A percentile compares a stretch with the other conserved stretches of the same genome.
These are phyloP conservation scores for Pseudomyrmex gracilis DNA, from an alignment of 1,140 invertebrate genomes.

Conservation along the genomic window DNA sequence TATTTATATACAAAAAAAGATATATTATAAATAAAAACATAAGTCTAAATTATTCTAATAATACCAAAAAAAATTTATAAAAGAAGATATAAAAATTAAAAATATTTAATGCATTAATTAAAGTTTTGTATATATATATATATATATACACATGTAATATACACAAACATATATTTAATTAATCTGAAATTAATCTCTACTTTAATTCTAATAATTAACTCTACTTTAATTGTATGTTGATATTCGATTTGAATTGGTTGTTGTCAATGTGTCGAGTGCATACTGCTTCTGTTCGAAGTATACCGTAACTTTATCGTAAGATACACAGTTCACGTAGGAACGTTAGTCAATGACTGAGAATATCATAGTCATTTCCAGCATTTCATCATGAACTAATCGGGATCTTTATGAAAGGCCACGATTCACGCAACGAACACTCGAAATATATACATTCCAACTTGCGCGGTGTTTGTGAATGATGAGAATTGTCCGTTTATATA, in stretches of 20 bases:
- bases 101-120: too few species aligned
- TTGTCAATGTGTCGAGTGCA: too few species aligned
- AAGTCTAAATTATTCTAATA: background rate
- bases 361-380: background rate
- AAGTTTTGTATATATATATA: too few species aligned
- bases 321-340: background rate
- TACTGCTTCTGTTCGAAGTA: background rate
- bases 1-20: too few species aligned
- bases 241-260: too few species aligned
- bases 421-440: background rate
- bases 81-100: too few species aligned
- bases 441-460: background rate
- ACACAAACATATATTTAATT: too few species aligned
- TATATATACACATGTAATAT: too few species aligned
- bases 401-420: background rate
- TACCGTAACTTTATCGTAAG: background rate
- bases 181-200: too few species aligned
- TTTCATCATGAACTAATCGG: background rate
- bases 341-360: background rate
- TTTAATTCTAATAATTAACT: too few species aligned
- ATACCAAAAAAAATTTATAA: background rate
- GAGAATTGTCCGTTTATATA: conserved; percentile 11
- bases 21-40: too few species aligned
- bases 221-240: too few species aligned
- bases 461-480: background rate